Evolutionary conservation across 2,888 invertebrate species (phyloP), one percentile per base, ranked within the genome.

Genomic region (Drosophila peninsularis): DNA sequence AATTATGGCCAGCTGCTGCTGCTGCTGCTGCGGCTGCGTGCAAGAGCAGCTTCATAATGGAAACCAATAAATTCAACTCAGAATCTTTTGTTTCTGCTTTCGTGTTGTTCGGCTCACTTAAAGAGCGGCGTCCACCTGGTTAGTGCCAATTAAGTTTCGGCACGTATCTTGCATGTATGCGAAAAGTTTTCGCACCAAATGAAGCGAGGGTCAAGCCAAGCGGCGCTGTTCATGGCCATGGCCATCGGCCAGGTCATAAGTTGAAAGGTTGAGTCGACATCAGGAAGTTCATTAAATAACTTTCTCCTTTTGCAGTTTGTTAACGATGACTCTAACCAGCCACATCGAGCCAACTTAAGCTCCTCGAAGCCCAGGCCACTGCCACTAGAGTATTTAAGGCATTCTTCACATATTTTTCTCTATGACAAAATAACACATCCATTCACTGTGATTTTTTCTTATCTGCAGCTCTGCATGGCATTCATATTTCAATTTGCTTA

Each of bases 211-310:
- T 77, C 75, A 63, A 66, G 75, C 17, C 27, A 61, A 60, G 36
- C 56, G 60, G 53, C 60, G 61, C 42, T n/a, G 54, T 58, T 50
- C 49, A 61, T 14, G 57, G 66, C 62, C 69, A 73, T 10, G 57
- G 74, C 54, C 61, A 58, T 66, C 55, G 34, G 60, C 57, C 60
- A 56, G 57, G 57, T 70, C 61, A 62, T 50, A 71, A 62, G 78
- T 70, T 52, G 53, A 73, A 80, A 74, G 78, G 74, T 86, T 80
- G 67, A 62, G 70, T 68, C 75, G 73, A 63, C 55, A 68, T 62
- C 83, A 79, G 86, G 86, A 84, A 81, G 86, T 86, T 86, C 83
- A 83, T 83, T 83, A 83, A 83, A 83, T 73, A 72, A 68, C 53
- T 76, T 76, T 70, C 34, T 42, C 44, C 42, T 34, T 47, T 49